Evolutionary conservation across 2,888 invertebrate genomes (phyloP).

Genomic region (Proisotoma minuta): DNA sequence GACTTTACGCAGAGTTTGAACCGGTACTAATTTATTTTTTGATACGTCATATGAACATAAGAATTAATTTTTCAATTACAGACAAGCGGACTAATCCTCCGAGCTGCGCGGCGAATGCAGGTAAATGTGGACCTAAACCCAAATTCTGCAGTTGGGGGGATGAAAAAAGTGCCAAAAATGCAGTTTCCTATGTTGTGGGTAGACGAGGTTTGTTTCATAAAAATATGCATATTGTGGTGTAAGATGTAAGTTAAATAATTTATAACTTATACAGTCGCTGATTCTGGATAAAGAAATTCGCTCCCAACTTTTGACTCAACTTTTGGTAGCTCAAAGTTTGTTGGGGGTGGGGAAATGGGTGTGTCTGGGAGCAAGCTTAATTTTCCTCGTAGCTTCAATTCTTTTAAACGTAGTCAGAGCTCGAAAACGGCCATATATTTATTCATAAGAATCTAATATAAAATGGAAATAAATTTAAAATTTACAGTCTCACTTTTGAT

Average conservation of each 20-base stretch:
- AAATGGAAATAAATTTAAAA: no score
- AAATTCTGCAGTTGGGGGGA: constrained; percentile 18
- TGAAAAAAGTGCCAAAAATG: constrained; percentile 26
- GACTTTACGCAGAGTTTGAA: constrained; percentile 26
- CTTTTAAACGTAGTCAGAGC: constrained; percentile 14
- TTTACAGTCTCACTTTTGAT: no score
- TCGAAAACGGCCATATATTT: constrained; percentile 13
- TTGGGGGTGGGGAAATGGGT: constrained; percentile 16
- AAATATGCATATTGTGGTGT: not conserved
- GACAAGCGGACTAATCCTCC: constrained; percentile 26
- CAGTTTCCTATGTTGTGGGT: constrained; percentile 34
- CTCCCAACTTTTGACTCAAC: not conserved
- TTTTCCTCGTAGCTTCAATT: constrained; percentile 11
- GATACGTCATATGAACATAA: not conserved
- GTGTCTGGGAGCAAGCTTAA: constrained; percentile 9
- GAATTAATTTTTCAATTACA: constrained; percentile 4
- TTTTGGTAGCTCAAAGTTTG: not conserved
- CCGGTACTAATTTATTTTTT: constrained; percentile 21
- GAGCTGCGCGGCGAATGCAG: constrained; percentile 28
- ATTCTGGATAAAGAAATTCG: constrained; percentile 7
- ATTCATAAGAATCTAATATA: no score
- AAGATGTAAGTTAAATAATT: not conserved
- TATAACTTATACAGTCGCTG: not conserved
- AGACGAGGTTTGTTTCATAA: constrained; percentile 33
- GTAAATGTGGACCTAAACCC: constrained; percentile 32